These are phyloP conservation scores for Arvicola amphibius DNA, from an alignment of 2,797 vertebrate species.

Conservation along the genomic window DNA sequence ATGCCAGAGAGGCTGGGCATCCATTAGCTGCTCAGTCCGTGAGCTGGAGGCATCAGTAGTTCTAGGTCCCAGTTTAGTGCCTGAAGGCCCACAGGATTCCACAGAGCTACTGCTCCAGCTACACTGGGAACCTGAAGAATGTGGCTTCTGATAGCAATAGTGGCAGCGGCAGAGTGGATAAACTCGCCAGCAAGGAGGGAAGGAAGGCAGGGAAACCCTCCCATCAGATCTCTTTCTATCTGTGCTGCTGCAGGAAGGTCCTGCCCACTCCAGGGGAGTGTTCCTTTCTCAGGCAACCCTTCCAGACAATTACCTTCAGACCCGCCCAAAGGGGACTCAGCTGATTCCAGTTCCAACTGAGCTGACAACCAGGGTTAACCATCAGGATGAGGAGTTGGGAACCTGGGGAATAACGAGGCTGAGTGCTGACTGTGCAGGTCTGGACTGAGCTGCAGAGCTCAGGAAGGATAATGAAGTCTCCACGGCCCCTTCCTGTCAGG, in stretches of 20 bases:
- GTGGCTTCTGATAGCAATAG: not conserved
- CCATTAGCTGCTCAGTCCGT: not conserved
- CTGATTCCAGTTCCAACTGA: not conserved
- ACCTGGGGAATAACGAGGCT: not conserved
- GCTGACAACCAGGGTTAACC: not conserved
- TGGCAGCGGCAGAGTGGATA: not conserved
- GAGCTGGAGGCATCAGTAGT: not conserved
- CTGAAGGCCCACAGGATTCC: not conserved
- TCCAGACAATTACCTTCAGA: not conserved
- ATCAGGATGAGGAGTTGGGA: not conserved
- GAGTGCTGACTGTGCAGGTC: not conserved
- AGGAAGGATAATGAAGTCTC: not conserved
- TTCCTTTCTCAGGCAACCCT: not conserved
- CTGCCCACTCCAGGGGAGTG: not conserved
- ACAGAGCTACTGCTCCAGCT: not conserved
- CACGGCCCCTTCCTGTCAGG: slow-evolving; percentile 65
- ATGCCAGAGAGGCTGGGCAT: not conserved
- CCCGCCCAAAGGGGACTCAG: not conserved
- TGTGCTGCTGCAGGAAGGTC: not conserved
- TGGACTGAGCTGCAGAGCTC: not conserved
- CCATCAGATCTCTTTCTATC: not conserved
- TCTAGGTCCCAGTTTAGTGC: not conserved
- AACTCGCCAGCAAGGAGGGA: not conserved
- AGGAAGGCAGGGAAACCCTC: not conserved
- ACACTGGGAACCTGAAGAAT: not conserved